Evolutionary conservation across 2,113 vertebrate genomes (phyloP).

Genomic region (Stigmatopora nigra): DNA sequence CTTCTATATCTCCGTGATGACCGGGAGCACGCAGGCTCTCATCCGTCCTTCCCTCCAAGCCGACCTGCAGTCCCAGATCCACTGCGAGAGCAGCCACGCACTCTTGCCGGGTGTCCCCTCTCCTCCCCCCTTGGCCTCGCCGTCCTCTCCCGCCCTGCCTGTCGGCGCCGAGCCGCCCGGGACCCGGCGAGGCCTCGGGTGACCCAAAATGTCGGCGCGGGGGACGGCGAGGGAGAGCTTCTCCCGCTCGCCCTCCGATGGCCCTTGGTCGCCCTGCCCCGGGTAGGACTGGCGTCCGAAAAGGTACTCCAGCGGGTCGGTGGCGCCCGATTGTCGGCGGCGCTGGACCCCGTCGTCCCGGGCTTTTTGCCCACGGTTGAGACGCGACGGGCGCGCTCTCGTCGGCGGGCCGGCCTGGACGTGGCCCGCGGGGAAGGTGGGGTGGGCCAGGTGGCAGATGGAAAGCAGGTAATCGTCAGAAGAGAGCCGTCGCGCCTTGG

Average conservation of each 20-base stretch:
- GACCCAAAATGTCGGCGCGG: constrained; percentile 52
- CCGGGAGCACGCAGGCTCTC: constrained; percentile 72
- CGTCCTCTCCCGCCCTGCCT: constrained; percentile 24
- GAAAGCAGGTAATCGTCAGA: constrained; percentile 78
- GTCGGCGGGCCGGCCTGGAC: constrained; percentile 29
- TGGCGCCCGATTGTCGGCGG: constrained; percentile 23
- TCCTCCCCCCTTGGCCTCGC: constrained; percentile 16
- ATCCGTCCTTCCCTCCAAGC: constrained; percentile 72
- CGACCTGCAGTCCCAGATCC: constrained; percentile 73
- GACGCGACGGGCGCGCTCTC: constrained; percentile 13
- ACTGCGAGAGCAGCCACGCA: constrained; percentile 62
- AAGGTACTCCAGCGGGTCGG: constrained; percentile 73
- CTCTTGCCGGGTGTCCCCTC: constrained; percentile 40
- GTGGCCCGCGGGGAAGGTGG: constrained; percentile 66
- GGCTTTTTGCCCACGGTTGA: constrained; percentile 12
- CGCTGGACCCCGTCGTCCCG: not conserved
- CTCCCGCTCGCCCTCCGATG: not conserved
- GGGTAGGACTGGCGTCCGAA: constrained; percentile 53
- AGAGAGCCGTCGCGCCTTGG: constrained; percentile 36
- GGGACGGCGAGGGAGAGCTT: constrained; percentile 49
- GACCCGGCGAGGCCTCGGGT: constrained; percentile 53
- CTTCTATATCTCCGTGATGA: constrained; percentile 73
- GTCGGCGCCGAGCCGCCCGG: constrained; percentile 2
- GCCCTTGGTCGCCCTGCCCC: constrained; percentile 3
- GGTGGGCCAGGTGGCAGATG: constrained; percentile 80